Conservation (phyloP, 2,797 vertebrate genomes). For the Notolabrus celidotus region DNA sequence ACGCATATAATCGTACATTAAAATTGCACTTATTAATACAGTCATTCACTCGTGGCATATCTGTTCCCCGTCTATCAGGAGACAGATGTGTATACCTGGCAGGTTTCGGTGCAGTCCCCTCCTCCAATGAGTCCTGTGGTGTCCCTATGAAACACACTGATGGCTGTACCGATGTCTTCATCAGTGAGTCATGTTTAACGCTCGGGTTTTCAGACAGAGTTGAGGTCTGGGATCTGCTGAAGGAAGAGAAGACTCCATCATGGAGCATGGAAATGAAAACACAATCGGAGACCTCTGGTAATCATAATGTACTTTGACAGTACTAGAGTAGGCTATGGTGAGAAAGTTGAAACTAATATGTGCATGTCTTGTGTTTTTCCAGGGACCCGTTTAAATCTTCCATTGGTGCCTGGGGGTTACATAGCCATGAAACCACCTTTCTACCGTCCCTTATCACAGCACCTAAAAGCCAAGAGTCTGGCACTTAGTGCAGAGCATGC, state of each 20-base stretch:
- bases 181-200: conserved; percentile 84
- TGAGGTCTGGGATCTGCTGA: conserved; percentile 82
- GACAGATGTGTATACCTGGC: conserved; percentile 73
- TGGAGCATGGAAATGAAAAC: conserved; percentile 73
- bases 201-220: conserved; percentile 78
- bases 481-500: conserved; percentile 89
- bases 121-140: conserved; percentile 18
- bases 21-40: neutral
- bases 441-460: conserved; percentile 77
- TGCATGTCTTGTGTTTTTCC: neutral
- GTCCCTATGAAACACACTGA: conserved; percentile 19
- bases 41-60: neutral
- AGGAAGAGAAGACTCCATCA: conserved; percentile 50
- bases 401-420: conserved; percentile 88
- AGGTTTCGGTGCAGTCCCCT: conserved; percentile 68
- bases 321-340: neutral
- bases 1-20: too few species aligned
- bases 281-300: conserved; percentile 48
- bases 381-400: conserved; percentile 76
- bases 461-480: conserved; percentile 82
- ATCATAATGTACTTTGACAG: neutral
- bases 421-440: conserved; percentile 83
- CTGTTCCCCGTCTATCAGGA: conserved; percentile 48
- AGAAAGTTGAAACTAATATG: neutral
- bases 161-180: conserved; percentile 83